Base-by-base conservation (phyloP, 2,797 vertebrate genomes). In the Adelosebastes latens region DNA sequence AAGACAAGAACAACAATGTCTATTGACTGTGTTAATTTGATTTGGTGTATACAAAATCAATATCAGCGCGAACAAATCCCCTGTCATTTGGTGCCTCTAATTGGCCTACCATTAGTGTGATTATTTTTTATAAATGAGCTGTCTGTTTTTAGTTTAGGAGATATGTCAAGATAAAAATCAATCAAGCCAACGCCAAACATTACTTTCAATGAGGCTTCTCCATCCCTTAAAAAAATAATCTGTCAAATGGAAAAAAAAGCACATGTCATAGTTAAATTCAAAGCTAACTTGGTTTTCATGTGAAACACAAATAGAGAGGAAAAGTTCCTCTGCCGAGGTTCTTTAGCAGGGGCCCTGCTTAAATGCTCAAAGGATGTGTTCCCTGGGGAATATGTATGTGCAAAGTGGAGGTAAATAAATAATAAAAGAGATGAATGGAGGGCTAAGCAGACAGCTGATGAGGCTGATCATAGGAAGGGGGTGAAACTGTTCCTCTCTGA, bases 361-460 rank as follows among this genome's bases (percentile, higher is more conserved):
- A 78, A 88, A 85, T 25, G 73, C 87, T 91, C 79, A 92, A 88
- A 93, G 75, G 87, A 86, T 80, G 62, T 69, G 56, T 72, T 87
- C 87, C 83, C 79, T 49, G 65, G 32, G 77, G 88, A 90, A 86
- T 87, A 73, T 89, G 84, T 88, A 81, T 80, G 80, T 82, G 92
- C 85, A 92, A 92, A 94, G 88, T 83, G 74, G 82, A 91, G 84
- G 81, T 88, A 94, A 93, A 93, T 94, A 93, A 94, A 93, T 92
- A 91, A 94, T 90, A 72, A 93, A 72, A 92, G 79, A 87, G 90
- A 94, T 94, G 89, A 94, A 92, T 91, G 80, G 84, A 85, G 72
- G 83, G 84, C 91, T 90, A 83, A 89, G 90, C 87, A 92, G 94
- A 94, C 92, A 92, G 89, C 89, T 90, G 94, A 94, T 93, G 94